phyloP scores from a whole-genome alignment of 1,140 invertebrate species.

The Drosophila ercepeae region DNA sequence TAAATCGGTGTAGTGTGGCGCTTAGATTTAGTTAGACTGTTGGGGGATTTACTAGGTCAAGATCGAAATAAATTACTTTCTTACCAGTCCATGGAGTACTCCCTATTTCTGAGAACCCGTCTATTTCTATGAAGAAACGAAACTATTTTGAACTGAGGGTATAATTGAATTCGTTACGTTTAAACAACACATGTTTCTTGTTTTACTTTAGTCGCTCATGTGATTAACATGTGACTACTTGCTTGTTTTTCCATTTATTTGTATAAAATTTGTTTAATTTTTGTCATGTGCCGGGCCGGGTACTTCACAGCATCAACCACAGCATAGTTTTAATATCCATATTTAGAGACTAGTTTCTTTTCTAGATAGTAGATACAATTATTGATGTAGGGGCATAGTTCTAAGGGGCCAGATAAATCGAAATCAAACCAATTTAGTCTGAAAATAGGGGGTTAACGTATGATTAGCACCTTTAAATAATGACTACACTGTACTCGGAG shows the following conservation, averaged over 20 bases:
- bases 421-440: conserved; percentile 4
- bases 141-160: conserved; percentile 5
- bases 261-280: conserved; percentile 18
- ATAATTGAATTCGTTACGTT: conserved; percentile 5
- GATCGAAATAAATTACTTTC: background rate
- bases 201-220: conserved; percentile 38
- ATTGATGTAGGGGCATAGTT: too few relatives aligned
- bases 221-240: conserved; percentile 46
- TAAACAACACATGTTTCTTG: conserved; percentile 18
- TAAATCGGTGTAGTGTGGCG: conserved; percentile 15
- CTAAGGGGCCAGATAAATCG: conserved; percentile 16
- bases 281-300: conserved; percentile 23
- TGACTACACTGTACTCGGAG: conserved; percentile 5
- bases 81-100: background rate
- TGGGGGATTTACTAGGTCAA: conserved; percentile 22
- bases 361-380: background rate
- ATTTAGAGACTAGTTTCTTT: background rate
- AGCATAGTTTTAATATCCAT: conserved; percentile 2
- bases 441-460: background rate
- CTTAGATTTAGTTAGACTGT: conserved; percentile 17
- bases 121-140: background rate
- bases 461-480: conserved; percentile 41
- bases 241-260: conserved; percentile 22
- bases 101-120: too few relatives aligned
- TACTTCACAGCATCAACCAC: background rate